A percentile compares a stretch with the other conserved stretches of the same genome.
Evolutionary conservation across 2,113 vertebrate genomes (phyloP).

Genomic region (Cathartes aura): DNA sequence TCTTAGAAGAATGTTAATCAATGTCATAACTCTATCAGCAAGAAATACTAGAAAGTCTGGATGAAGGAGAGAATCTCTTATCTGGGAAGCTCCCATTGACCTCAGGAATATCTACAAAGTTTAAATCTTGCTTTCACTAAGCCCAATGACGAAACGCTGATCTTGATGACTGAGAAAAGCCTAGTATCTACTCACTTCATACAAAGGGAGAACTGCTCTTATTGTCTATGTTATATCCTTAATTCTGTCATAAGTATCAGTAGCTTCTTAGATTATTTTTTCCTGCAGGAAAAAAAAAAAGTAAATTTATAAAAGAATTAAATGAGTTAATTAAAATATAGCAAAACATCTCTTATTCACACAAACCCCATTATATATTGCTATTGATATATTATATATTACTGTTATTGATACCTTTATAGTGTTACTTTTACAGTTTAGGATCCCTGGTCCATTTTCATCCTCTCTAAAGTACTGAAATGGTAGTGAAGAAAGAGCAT

Average conservation of each 20-base stretch:
- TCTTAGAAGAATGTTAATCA: not conserved
- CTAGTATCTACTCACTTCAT: not conserved
- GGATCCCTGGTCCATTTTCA: not conserved
- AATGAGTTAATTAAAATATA: not conserved
- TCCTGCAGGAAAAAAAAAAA: not conserved
- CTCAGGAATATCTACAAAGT: not conserved
- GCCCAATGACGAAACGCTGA: fast-evolving
- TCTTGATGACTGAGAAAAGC: not conserved
- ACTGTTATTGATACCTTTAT: not conserved
- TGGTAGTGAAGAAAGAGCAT: not conserved
- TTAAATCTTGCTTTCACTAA: not conserved
- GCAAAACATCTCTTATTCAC: not conserved
- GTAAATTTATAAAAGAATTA: not conserved
- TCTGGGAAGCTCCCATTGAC: not conserved
- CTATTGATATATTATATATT: no score
- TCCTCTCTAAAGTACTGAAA: not conserved
- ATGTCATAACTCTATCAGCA: not conserved
- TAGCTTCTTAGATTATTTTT: not conserved
- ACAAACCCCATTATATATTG: not conserved
- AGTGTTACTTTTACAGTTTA: not conserved
- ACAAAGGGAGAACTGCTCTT: not conserved
- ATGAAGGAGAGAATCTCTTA: not conserved
- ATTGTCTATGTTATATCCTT: not conserved
- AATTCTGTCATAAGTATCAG: not conserved
- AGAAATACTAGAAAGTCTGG: not conserved